Base-by-base conservation (phyloP, 2,888 invertebrate species). In the Agonopterix subpropinquella region DNA sequence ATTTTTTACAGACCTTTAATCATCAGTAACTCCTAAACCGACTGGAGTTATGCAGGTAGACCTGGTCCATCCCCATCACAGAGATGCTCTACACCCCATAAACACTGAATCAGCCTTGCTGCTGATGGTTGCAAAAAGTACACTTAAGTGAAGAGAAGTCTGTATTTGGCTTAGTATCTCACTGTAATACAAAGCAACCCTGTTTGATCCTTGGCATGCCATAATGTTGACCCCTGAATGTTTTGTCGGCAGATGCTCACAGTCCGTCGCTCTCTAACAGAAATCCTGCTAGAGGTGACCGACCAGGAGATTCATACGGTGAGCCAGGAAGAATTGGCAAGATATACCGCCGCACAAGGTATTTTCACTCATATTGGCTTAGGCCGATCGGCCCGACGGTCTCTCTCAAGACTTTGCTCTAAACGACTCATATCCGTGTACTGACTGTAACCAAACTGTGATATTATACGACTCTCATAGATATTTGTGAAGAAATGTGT, bases 281-380 rank as follows among this genome's bases (percentile, higher is more conserved):
- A 98, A 89, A 94, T 98, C 68, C 91, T 99, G 54, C 90, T 98
- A 65, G 96, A 97, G 80, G 98, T 98, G 67, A 98, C 98, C 18
- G 95, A 95, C 80, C 93, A 94, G 80, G 96, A 97, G 90, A 95
- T 98, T 74, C 89, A 92, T 70, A 89, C 89, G 70, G 92, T 97
- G 72, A 95, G 96, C 82, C 92, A 92, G 81, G 97, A 97, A 89
- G 95, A 96, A 77, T 90, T 94, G 85, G 92, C 92, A 87, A 92
- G 94, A 86, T 93, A 92, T 89, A 93, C 92, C 89, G 92, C 92
- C 73, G 91, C 92, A 86, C 95, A 95, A 95, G 95, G 95, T 95
- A 95, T 92, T 89, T 84, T 83, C 78, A 75, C 75, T 73, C 71
- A 75, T 75, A 75, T 76, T 71, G 74, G 76, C 76, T 74, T 75